Conservation (phyloP, 1,140 invertebrate species). For the Solenopsis invicta region DNA sequence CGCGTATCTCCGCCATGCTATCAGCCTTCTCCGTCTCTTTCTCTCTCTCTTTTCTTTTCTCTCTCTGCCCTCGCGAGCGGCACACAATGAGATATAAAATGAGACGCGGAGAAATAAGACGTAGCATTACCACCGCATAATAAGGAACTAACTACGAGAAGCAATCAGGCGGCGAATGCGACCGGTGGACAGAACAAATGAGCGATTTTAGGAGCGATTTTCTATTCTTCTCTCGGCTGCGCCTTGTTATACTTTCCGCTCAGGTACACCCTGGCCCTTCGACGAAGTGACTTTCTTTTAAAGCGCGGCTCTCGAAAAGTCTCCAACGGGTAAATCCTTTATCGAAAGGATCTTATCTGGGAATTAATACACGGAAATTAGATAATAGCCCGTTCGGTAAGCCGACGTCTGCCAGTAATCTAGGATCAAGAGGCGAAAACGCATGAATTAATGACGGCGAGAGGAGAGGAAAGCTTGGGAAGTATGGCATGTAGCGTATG, state of each 20-base stretch:
- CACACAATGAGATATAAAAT: constrained; percentile 54
- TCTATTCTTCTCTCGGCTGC: not conserved
- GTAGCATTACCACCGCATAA: constrained; percentile 42
- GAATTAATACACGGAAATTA: not conserved
- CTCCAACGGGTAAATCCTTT: not conserved
- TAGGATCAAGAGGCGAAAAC: not conserved
- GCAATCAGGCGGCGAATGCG: constrained; percentile 37
- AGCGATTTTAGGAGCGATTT: not conserved
- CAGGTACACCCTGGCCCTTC: not conserved
- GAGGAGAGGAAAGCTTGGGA: not conserved
- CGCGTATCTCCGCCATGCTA: constrained; percentile 3
- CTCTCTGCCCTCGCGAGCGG: not conserved
- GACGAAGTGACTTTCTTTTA: not conserved
- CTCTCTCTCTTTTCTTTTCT: not conserved
- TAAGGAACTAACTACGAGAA: constrained; percentile 48
- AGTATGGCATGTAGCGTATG: not conserved
- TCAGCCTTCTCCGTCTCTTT: not conserved
- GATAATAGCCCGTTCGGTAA: not conserved
- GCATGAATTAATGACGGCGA: not conserved
- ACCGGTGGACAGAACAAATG: constrained; percentile 9
- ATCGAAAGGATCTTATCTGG: not conserved
- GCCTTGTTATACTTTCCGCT: constrained; percentile 4
- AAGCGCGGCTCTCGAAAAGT: not conserved
- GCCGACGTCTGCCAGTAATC: not conserved
- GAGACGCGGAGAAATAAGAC: constrained; percentile 47